Conservation (phyloP, 2,797 vertebrate species). For the Sebastes steindachneri region DNA sequence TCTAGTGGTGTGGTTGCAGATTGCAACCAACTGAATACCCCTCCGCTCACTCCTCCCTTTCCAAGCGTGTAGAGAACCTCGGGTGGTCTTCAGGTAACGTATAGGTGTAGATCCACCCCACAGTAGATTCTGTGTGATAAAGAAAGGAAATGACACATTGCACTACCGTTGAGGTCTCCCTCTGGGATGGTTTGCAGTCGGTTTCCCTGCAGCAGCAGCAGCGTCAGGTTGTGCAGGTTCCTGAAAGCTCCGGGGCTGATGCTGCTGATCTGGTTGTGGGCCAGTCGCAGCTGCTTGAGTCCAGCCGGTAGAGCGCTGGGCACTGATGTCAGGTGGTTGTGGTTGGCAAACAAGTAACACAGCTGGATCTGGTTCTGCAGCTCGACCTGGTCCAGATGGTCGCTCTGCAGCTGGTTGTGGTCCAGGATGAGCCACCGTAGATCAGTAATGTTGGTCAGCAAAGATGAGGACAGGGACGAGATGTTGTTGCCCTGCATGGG, state of each 20-base stretch:
- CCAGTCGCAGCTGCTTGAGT: constrained; percentile 81
- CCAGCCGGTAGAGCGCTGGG: constrained; percentile 74
- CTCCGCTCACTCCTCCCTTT: too few relatives aligned
- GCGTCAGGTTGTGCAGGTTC: constrained; percentile 75
- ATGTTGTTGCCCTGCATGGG: constrained; percentile 79
- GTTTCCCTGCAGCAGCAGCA: constrained; percentile 86
- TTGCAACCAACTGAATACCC: too few relatives aligned
- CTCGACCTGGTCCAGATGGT: constrained; percentile 43
- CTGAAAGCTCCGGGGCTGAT: constrained; percentile 68
- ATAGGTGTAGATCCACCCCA: not conserved
- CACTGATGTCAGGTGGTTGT: constrained; percentile 78
- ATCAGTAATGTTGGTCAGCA: constrained; percentile 70
- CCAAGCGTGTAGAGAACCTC: too few relatives aligned
- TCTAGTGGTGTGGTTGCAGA: not conserved
- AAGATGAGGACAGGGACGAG: constrained; percentile 58
- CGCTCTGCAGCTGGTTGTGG: constrained; percentile 76
- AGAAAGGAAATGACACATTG: constrained; percentile 36
- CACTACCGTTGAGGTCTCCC: constrained; percentile 75
- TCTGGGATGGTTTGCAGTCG: constrained; percentile 71
- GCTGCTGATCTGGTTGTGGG: constrained; percentile 80
- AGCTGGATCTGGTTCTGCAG: constrained; percentile 76
- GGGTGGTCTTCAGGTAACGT: too few relatives aligned
- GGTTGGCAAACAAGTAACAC: constrained; percentile 80
- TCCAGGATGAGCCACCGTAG: constrained; percentile 85
- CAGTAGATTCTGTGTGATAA: not conserved